These are phyloP conservation scores for Pyrocephalus nanus DNA, from an alignment of 2,797 vertebrate genomes.

Conservation along the genomic window DNA sequence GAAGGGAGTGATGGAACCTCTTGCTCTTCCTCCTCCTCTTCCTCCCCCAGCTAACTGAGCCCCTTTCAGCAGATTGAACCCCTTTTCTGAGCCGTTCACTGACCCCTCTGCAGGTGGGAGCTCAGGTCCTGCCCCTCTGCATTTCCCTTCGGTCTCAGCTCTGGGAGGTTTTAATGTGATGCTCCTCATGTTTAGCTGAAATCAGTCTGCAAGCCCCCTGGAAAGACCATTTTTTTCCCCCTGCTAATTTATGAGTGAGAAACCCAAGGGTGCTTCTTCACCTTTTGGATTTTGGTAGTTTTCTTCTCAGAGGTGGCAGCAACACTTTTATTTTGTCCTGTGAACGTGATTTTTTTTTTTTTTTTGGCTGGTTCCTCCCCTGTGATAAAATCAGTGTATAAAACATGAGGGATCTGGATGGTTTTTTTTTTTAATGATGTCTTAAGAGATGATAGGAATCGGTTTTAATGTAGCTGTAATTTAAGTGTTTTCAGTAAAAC, in stretches of 20 bases:
- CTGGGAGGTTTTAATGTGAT: neutral
- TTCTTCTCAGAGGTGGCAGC: neutral
- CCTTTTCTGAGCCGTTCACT: neutral
- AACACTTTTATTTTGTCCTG: fast-evolving
- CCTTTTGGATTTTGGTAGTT: neutral
- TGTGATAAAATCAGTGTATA: fast-evolving
- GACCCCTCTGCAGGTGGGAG: neutral
- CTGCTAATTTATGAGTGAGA: neutral
- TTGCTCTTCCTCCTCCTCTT: neutral
- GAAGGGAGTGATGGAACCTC: too few species aligned
- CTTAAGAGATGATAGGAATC: neutral
- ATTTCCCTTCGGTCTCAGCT: neutral
- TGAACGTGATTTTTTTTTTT: neutral
- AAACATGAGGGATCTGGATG: fast-evolving
- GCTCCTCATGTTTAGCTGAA: neutral
- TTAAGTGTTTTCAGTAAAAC: neutral
- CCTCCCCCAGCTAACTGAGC: neutral
- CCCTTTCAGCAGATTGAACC: neutral
- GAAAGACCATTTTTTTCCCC: neutral
- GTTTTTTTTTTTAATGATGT: too few species aligned
- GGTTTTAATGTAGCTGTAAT: fast-evolving
- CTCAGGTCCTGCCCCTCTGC: neutral
- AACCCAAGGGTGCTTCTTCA: neutral
- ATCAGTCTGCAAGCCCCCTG: neutral
- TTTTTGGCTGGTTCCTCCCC: fast-evolving